A percentile compares a stretch with the other conserved stretches of the same genome.
Evolutionary conservation across 2,888 invertebrate genomes (phyloP).

Genomic region (Leptinotarsa juncta): DNA sequence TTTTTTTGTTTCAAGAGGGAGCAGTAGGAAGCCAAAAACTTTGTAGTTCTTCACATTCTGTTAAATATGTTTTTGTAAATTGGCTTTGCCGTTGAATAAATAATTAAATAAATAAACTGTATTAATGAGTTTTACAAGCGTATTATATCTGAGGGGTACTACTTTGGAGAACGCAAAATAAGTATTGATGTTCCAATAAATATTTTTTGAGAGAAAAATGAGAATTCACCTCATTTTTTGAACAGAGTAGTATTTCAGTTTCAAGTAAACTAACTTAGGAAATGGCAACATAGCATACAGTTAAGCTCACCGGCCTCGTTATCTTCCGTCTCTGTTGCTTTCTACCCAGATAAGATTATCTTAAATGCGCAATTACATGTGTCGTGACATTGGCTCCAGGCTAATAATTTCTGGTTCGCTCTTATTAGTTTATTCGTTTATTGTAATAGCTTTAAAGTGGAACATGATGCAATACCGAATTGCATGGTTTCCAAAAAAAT

Average conservation of each 20-base stretch:
- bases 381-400: slow-evolving; percentile 57
- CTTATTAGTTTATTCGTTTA: slow-evolving; percentile 38
- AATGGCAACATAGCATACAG: slow-evolving; percentile 17
- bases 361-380: slow-evolving; percentile 63
- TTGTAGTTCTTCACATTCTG: too few species aligned
- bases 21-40: too few species aligned
- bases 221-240: not conserved
- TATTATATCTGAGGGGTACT: too few species aligned
- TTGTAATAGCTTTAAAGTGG: slow-evolving; percentile 35
- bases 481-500: slow-evolving; percentile 28
- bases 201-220: not conserved
- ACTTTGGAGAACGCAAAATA: too few species aligned
- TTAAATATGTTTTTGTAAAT: too few species aligned
- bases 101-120: too few species aligned
- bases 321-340: slow-evolving; percentile 41
- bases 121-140: too few species aligned
- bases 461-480: slow-evolving; percentile 38
- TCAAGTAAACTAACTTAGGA: not conserved
- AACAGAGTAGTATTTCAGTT: too few species aligned
- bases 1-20: too few species aligned
- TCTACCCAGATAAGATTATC: slow-evolving; percentile 54
- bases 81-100: too few species aligned
- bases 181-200: too few species aligned
- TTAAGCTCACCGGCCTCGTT: slow-evolving; percentile 29
- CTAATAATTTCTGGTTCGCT: slow-evolving; percentile 41